These are phyloP conservation scores for Xanthorhoe designata DNA, from an alignment of 2,888 invertebrate genomes.

Conservation along the genomic window DNA sequence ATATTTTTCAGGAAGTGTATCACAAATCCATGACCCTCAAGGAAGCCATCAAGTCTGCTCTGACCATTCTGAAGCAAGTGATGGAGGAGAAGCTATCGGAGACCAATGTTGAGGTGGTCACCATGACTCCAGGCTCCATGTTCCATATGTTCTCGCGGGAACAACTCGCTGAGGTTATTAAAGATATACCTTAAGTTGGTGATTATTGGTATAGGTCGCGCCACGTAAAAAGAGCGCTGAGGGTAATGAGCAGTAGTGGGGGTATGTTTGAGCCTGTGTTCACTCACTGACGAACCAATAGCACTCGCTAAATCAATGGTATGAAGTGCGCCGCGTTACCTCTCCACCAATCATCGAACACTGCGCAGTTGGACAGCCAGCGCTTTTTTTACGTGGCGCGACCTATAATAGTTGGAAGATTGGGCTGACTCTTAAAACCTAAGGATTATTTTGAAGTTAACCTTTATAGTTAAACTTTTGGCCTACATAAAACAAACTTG, in stretches of 20 bases:
- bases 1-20: slow-evolving; percentile 85
- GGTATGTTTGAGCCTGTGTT: no score
- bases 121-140: slow-evolving; percentile 92
- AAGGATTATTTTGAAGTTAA: slow-evolving; percentile 3
- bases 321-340: no score
- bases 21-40: slow-evolving; percentile 96
- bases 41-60: slow-evolving; percentile 95
- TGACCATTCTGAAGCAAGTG: slow-evolving; percentile 98
- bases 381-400: no score
- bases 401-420: slow-evolving; percentile 32
- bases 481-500: background rate
- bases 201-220: slow-evolving; percentile 18
- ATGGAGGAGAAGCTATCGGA: slow-evolving; percentile 99
- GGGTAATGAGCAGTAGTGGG: no score
- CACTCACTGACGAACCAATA: no score
- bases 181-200: slow-evolving; percentile 86
- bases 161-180: slow-evolving; percentile 96
- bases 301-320: no score
- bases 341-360: no score
- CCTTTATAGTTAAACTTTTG: background rate
- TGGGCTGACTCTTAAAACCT: slow-evolving; percentile 12
- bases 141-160: slow-evolving; percentile 97
- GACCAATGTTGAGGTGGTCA: slow-evolving; percentile 98
- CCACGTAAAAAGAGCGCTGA: no score
- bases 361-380: no score